Evolutionary conservation across 2,888 invertebrate genomes (phyloP).

Genomic region (Strigamia maritima): DNA sequence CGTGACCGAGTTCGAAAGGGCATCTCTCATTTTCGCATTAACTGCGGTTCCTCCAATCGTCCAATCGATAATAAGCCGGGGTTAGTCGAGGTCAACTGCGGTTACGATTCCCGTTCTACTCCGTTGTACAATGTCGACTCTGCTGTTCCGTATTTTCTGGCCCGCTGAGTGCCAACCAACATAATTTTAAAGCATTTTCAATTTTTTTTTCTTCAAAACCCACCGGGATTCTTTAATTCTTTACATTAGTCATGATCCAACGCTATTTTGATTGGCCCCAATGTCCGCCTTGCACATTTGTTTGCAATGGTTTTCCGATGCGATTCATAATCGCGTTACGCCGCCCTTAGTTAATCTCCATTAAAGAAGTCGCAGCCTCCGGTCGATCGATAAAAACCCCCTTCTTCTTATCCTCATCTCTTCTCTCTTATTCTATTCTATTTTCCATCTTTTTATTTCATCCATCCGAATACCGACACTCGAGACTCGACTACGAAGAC

Average conservation of each 20-base stretch:
- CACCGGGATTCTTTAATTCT: background rate
- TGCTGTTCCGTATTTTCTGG: background rate
- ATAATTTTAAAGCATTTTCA: background rate
- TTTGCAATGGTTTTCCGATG: conserved; percentile 8
- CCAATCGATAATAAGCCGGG: conserved; percentile 7
- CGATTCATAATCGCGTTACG: conserved; percentile 20
- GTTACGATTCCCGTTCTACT: background rate
- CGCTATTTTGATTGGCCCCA: conserved; percentile 2
- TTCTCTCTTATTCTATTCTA: background rate
- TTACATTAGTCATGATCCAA: background rate
- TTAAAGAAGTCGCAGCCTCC: conserved; percentile 23
- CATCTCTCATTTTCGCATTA: conserved; percentile 20
- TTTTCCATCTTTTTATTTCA: background rate
- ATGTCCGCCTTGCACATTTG: conserved; percentile 7
- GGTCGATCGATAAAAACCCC: conserved; percentile 1
- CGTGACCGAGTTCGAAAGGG: background rate
- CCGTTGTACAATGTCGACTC: background rate
- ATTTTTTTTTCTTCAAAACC: too few relatives aligned
- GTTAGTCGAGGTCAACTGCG: conserved; percentile 8
- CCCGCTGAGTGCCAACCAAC: background rate
- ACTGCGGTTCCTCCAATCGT: conserved; percentile 18
- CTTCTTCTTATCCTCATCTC: background rate
- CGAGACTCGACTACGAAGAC: background rate
- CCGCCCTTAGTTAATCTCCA: conserved; percentile 11
- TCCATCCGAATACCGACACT: too few relatives aligned